These are phyloP conservation scores for Arctia plantaginis DNA, from an alignment of 2,888 invertebrate genomes.

Conservation along the genomic window DNA sequence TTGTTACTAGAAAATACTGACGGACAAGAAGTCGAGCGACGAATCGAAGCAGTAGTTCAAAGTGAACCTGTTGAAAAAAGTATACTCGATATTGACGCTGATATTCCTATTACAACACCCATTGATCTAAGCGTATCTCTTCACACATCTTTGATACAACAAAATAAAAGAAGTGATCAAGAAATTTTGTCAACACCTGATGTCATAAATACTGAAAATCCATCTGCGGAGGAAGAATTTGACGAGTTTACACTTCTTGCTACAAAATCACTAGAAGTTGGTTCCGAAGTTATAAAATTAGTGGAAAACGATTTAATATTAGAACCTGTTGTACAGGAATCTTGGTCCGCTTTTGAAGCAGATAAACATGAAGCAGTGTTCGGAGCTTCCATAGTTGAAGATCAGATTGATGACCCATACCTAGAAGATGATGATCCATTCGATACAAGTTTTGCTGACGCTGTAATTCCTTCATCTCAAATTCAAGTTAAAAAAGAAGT, in stretches of 20 bases:
- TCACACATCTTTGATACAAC: conserved; percentile 84
- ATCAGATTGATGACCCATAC: conserved; percentile 83
- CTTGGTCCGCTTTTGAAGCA: conserved; percentile 90
- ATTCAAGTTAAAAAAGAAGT: conserved; percentile 78
- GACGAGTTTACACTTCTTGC: conserved; percentile 93
- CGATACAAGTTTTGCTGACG: conserved; percentile 93
- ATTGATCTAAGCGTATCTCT: conserved; percentile 90
- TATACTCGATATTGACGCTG: conserved; percentile 91
- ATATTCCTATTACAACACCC: conserved; percentile 89
- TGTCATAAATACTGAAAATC: conserved; percentile 37
- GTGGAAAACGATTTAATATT: conserved; percentile 74
- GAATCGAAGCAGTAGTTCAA: conserved; percentile 61
- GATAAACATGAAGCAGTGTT: conserved; percentile 79
- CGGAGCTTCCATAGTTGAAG: conserved; percentile 80
- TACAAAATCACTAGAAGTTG: conserved; percentile 89
- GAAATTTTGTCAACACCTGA: conserved; percentile 45
- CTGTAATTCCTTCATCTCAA: conserved; percentile 86
- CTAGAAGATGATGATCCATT: conserved; percentile 92
- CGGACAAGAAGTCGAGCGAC: conserved; percentile 52
- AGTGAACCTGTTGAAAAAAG: conserved; percentile 89
- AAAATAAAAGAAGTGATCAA: conserved; percentile 66
- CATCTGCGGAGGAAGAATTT: conserved; percentile 85
- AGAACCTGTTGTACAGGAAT: conserved; percentile 81
- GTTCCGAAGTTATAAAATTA: conserved; percentile 82
- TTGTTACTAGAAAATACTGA: conserved; percentile 89